Evolutionary conservation across 2,888 invertebrate species (phyloP), one percentile per base, ranked within the genome.

Genomic region (Perithous albicinctus): DNA sequence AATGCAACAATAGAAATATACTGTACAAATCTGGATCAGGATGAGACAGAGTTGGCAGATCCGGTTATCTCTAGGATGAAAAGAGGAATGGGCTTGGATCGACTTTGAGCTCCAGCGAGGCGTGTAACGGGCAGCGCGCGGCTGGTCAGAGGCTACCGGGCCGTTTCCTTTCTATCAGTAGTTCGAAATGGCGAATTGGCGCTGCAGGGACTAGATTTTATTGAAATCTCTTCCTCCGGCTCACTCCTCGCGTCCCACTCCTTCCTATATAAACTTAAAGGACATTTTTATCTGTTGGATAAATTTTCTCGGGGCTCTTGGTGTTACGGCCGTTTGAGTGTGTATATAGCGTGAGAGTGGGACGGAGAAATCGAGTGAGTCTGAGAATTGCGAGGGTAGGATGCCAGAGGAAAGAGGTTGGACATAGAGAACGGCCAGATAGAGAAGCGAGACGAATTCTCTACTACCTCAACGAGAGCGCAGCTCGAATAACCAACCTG

Each of bases 251-350:
- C n/a, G n/a, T 56, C 51, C 74, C 48, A 23, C 70, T 76, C 38
- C 12, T 46, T 64, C 74, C 35, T 79, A 77, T 89, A 90, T 90
- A 90, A 90, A 91, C 91, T 89, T 85, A 87, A 87, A 86, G 88
- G 90, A 91, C 90, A 90, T 90, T 91, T 91, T 90, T 91, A 92
- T 92, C 89, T 85, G 87, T 80, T 86, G 86, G 90, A 92, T 91
- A 90, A 91, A 91, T 92, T 92, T 89, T 79, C 86, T 84, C 81
- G 64, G 79, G 83, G 78, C 87, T 85, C 80, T 73, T 70, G 76
- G 74, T 67, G 66, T 82, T 80, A 69, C 67, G 59, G 78, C 75
- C 66, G 54, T 81, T 41, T 35, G 4, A 56, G 69, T 74, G 48
- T 54, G 38, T 61, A 32, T 48, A 66, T 38, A 43, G 43, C 18